A percentile compares a stretch with the other conserved stretches of the same genome.
Conservation (phyloP, 2,797 vertebrate genomes). For the Pseudocheirus occidentalis region DNA sequence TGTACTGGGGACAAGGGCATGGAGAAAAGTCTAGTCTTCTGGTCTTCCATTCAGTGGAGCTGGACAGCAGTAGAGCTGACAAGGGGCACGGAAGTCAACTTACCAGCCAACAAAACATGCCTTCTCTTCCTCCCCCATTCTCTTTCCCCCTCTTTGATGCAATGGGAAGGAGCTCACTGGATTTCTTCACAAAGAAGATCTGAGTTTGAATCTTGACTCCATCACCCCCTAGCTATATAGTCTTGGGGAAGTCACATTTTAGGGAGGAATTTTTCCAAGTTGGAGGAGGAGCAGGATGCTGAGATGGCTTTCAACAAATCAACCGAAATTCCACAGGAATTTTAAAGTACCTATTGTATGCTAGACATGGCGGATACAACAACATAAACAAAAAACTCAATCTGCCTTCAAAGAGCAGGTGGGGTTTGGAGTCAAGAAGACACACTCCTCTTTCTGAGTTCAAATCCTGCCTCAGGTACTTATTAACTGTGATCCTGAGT, state of each 20-base stretch:
- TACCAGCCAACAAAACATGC: not conserved
- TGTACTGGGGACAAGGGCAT: not conserved
- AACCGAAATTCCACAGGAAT: not conserved
- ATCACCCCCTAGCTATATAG: not conserved
- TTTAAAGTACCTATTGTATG: not conserved
- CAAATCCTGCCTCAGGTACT: not conserved
- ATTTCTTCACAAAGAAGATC: not conserved
- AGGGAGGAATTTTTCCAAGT: not conserved
- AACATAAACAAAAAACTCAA: not conserved
- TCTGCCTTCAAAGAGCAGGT: not conserved
- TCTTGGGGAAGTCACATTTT: not conserved
- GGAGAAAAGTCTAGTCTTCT: not conserved
- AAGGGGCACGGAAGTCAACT: not conserved
- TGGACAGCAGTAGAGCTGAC: not conserved
- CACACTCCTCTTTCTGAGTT: not conserved
- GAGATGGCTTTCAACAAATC: not conserved
- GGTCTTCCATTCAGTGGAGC: not conserved
- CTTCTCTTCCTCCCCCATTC: not conserved
- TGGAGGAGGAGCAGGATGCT: not conserved
- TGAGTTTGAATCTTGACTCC: not conserved
- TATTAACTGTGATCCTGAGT: not conserved
- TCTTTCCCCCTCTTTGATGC: not conserved
- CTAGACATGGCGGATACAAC: not conserved
- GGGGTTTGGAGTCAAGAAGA: not conserved
- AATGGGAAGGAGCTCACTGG: not conserved